A percentile compares a stretch with the other conserved stretches of the same genome.
Conservation (phyloP, 1,140 invertebrate species). For the Lepidotrigona ventralis region DNA sequence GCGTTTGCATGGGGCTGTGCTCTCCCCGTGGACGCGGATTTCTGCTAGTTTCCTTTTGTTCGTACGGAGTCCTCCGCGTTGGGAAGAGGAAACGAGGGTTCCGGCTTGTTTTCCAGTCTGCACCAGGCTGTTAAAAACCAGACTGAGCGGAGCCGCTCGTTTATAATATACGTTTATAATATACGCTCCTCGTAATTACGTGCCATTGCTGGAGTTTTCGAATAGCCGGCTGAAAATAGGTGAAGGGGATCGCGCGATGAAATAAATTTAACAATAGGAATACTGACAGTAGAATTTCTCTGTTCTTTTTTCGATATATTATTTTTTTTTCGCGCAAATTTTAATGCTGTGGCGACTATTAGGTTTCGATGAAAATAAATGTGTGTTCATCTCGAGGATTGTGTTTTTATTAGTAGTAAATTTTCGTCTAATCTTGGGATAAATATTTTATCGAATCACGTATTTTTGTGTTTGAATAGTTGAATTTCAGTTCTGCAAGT, state of each 20-base stretch:
- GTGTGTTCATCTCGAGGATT: background rate
- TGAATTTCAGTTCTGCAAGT: too few relatives aligned
- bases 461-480: too few relatives aligned
- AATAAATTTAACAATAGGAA: background rate
- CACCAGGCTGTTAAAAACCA: background rate
- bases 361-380: too few relatives aligned
- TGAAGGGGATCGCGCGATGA: background rate
- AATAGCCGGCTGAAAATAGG: background rate
- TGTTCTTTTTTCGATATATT: background rate
- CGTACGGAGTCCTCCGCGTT: background rate
- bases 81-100: conserved; percentile 4
- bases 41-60: background rate
- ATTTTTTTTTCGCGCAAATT: background rate
- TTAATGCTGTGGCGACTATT: too few relatives aligned
- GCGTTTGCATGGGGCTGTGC: background rate
- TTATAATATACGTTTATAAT: too few relatives aligned
- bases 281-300: background rate
- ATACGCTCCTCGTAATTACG: conserved; percentile 1
- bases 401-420: background rate
- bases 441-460: too few relatives aligned
- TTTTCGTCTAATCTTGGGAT: too few relatives aligned
- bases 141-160: background rate
- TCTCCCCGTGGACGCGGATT: background rate
- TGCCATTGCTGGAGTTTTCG: background rate
- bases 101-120: background rate